Evolutionary conservation across 2,113 vertebrate genomes (phyloP).

Genomic region (Pampusana beccarii): DNA sequence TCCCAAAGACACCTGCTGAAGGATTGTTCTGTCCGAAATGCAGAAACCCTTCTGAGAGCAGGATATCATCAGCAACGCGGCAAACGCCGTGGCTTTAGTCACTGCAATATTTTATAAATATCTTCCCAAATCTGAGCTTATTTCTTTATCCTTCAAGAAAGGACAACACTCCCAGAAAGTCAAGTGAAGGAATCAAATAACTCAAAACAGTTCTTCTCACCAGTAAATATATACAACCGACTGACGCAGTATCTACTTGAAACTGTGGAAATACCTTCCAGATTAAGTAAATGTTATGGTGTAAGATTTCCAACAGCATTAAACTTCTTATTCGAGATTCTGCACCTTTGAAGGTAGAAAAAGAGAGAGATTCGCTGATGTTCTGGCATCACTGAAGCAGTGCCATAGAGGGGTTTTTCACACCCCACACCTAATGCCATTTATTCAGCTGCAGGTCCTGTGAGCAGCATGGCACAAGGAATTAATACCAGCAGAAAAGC

Average conservation of each 20-base stretch:
- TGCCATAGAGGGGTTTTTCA: background rate
- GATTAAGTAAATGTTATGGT: background rate
- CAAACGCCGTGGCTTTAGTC: background rate
- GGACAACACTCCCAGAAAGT: background rate
- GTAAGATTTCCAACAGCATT: background rate
- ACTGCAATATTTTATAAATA: background rate
- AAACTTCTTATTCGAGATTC: background rate
- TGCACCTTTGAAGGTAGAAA: background rate
- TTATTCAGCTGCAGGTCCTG: background rate
- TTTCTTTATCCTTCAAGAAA: background rate
- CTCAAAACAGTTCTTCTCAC: background rate
- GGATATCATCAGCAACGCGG: background rate
- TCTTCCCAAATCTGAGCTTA: background rate
- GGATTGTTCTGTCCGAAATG: background rate
- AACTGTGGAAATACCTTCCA: background rate
- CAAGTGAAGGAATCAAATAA: background rate
- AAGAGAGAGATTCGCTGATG: background rate
- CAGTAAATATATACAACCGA: background rate
- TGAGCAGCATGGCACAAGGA: background rate
- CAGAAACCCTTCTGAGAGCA: background rate
- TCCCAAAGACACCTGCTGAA: background rate
- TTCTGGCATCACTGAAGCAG: background rate
- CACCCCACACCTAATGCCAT: background rate
- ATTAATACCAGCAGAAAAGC: background rate
- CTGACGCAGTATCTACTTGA: background rate